Evolutionary conservation across 2,113 vertebrate genomes (phyloP).

Genomic region (Suricata suricatta): DNA sequence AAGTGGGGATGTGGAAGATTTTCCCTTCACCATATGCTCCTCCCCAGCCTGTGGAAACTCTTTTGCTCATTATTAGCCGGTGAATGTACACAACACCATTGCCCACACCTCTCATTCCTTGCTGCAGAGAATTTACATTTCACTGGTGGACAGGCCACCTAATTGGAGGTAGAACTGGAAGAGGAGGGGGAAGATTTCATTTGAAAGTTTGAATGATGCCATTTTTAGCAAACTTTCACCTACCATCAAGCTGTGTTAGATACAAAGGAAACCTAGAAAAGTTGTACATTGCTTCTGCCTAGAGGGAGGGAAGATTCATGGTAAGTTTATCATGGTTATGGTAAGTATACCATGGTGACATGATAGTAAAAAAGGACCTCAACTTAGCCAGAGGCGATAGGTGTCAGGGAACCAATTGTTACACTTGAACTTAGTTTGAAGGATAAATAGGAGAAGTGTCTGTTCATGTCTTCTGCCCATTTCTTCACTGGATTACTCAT

Average conservation of each 20-base stretch:
- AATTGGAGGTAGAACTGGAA: neutral
- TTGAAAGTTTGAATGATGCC: neutral
- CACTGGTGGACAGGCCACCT: neutral
- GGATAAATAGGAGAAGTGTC: neutral
- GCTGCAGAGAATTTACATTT: neutral
- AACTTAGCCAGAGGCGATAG: neutral
- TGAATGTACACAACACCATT: too few relatives aligned
- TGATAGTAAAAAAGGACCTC: neutral
- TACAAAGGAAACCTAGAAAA: neutral
- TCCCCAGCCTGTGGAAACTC: neutral
- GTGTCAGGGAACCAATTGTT: neutral
- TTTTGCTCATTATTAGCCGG: neutral
- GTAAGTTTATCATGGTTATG: neutral
- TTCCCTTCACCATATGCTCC: neutral
- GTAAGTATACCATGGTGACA: neutral
- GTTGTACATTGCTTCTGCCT: neutral
- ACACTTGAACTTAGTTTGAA: neutral
- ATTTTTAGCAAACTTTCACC: neutral
- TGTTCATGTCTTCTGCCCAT: too few relatives aligned
- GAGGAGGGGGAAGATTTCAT: neutral
- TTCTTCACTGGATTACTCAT: too few relatives aligned
- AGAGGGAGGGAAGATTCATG: neutral
- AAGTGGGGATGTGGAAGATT: neutral
- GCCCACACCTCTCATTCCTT: neutral
- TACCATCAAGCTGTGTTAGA: neutral